Evolutionary conservation across 2,113 vertebrate species (phyloP), one percentile per base, ranked within the genome.

Genomic region (Halcyon malimbica): DNA sequence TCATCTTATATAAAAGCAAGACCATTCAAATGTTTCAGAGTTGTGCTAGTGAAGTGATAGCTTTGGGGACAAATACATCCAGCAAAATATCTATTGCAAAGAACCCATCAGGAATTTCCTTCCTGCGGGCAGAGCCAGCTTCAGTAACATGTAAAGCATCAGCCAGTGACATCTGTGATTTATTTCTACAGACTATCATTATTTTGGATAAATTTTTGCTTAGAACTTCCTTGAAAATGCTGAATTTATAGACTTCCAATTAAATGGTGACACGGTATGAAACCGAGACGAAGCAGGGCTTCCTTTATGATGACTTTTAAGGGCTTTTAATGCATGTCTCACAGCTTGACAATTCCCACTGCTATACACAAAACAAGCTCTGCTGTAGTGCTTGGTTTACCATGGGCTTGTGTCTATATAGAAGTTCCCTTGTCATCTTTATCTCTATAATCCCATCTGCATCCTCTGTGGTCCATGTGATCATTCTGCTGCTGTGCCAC

Each of bases 261-360:
- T 13, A 62, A 75, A 75, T 23, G 33, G 35, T 57, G 56, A 57
- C 54, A 29, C 3, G 20, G 41, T 57, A 20, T 26, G 50, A 25
- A 57, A 14, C 12, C 1, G 1, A 57, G 24, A 42, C 26, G 7
- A 74, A 63, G 35, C 54, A 75, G 26, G 37, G 18, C 31, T 85
- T 75, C 69, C 31, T 14, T 42, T 50, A 56, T 19, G 62, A 69
- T 23, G 14, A 16, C 12, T 69, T 57, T 63, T 25, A 89, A 68
- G 56, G 0, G 1, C 35, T 62, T 62, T 56, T 50, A 56, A 41
- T 3, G 3, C 1, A 0, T 21, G 14, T 56, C 48, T 15, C 31
- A 18, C 18, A 39, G 31, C 35, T 53, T 68, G 48, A 18, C 31
- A 18, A 11, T 54, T 68, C 41, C 21, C 31, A 18, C 13, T 31